These are phyloP conservation scores for Pseudomyrmex pallidus DNA, from an alignment of 1,140 invertebrate species.

Conservation along the genomic window DNA sequence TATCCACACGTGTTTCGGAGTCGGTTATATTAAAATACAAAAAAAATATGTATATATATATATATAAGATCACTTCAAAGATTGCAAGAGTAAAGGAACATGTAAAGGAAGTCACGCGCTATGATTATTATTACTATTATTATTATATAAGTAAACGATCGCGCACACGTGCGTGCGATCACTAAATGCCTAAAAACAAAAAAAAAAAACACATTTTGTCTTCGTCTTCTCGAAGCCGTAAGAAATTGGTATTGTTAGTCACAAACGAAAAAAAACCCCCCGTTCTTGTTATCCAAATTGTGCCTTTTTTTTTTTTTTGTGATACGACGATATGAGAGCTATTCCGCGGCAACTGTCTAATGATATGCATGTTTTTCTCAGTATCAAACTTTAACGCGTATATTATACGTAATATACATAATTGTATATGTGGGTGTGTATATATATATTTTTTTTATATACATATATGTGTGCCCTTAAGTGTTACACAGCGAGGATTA, in stretches of 20 bases:
- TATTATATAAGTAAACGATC: conserved; percentile 68
- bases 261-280: no score
- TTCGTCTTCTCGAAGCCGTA: conserved; percentile 39
- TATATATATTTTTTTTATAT: not conserved
- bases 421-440: not conserved
- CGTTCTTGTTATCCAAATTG: no score
- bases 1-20: conserved; percentile 1
- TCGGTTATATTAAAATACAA: conserved; percentile 51
- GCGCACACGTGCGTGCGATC: conserved; percentile 35
- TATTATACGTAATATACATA: not conserved
- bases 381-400: not conserved
- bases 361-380: conserved; percentile 29
- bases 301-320: not conserved
- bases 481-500: not conserved
- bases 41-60: conserved; percentile 43
- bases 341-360: conserved; percentile 19
- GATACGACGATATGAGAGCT: conserved; percentile 19
- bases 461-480: no score
- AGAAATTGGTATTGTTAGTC: not conserved
- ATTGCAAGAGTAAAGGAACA: conserved; percentile 70
- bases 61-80: conserved; percentile 46
- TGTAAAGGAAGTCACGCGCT: conserved; percentile 64
- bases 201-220: not conserved
- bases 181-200: conserved; percentile 43
- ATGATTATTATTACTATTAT: conserved; percentile 20